Conservation (phyloP, 2,113 vertebrate genomes). For the Illadopsis cleaveri region DNA sequence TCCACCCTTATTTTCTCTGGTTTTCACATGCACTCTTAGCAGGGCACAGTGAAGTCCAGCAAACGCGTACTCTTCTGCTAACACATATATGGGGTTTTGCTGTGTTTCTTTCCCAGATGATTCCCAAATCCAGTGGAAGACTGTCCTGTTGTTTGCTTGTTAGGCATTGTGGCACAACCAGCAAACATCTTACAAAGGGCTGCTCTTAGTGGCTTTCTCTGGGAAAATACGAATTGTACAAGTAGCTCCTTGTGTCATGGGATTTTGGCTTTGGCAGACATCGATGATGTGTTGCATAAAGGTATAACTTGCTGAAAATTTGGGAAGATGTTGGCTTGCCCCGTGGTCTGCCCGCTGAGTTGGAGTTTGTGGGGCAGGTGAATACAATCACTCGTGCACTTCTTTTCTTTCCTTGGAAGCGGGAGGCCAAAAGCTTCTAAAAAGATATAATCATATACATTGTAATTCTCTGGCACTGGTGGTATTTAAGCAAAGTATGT, state of each 20-base stretch:
- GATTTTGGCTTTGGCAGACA: not conserved
- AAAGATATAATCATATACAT: not conserved
- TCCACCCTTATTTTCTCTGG: not conserved
- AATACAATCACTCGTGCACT: not conserved
- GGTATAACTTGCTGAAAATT: not conserved
- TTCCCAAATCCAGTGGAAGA: not conserved
- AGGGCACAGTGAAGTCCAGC: not conserved
- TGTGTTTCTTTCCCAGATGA: not conserved
- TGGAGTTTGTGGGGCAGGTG: not conserved
- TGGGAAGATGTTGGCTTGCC: not conserved
- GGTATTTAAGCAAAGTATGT: not conserved
- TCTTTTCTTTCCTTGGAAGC: not conserved
- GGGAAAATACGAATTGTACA: not conserved
- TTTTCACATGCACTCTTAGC: not conserved
- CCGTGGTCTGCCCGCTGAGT: not conserved
- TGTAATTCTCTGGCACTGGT: not conserved
- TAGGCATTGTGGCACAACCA: not conserved
- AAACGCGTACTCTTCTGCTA: not conserved
- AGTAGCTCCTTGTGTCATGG: not conserved
- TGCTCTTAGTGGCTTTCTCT: not conserved
- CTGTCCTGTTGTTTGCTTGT: no score
- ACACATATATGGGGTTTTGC: accelerated
- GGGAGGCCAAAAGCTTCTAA: not conserved
- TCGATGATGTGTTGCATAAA: not conserved
- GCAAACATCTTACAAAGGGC: not conserved